Evolutionary conservation across 1,140 invertebrate species (phyloP).

Genomic region (Pseudomyrmex flavicornis): DNA sequence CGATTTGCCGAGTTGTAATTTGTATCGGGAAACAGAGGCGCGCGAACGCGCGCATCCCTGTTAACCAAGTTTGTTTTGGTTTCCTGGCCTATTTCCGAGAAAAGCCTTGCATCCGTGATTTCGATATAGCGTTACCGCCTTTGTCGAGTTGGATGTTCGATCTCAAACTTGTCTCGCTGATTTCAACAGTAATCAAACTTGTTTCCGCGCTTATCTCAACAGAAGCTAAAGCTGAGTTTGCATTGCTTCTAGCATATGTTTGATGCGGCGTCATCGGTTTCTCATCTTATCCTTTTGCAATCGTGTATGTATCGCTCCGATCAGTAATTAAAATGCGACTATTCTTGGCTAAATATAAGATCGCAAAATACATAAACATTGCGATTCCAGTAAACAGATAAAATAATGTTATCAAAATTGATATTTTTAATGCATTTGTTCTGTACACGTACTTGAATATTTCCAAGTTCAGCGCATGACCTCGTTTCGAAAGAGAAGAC

Average conservation of each 20-base stretch:
- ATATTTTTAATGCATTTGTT: no score
- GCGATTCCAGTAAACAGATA: no score
- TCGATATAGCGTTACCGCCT: slow-evolving; percentile 20
- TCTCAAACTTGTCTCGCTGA: slow-evolving; percentile 6
- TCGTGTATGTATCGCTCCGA: neutral
- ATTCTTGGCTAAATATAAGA: no score
- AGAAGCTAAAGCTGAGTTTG: neutral
- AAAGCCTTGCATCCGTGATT: slow-evolving; percentile 10
- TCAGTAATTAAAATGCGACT: no score
- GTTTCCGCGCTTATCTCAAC: slow-evolving; percentile 10
- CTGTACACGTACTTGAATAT: no score
- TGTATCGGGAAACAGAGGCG: slow-evolving; percentile 30
- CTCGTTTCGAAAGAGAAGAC: neutral
- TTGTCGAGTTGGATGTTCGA: slow-evolving; percentile 44
- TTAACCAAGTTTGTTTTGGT: slow-evolving; percentile 39
- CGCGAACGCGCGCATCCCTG: slow-evolving; percentile 13
- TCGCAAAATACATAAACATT: no score
- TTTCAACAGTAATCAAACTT: slow-evolving; percentile 43
- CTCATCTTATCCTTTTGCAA: neutral
- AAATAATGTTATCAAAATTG: no score
- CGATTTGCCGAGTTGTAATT: slow-evolving; percentile 39
- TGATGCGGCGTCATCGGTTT: slow-evolving; percentile 3
- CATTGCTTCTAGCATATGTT: neutral
- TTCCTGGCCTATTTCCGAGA: slow-evolving; percentile 27
- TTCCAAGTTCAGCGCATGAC: no score